These are phyloP conservation scores for Girardinus metallicus DNA, from an alignment of 2,797 vertebrate species.

Conservation along the genomic window DNA sequence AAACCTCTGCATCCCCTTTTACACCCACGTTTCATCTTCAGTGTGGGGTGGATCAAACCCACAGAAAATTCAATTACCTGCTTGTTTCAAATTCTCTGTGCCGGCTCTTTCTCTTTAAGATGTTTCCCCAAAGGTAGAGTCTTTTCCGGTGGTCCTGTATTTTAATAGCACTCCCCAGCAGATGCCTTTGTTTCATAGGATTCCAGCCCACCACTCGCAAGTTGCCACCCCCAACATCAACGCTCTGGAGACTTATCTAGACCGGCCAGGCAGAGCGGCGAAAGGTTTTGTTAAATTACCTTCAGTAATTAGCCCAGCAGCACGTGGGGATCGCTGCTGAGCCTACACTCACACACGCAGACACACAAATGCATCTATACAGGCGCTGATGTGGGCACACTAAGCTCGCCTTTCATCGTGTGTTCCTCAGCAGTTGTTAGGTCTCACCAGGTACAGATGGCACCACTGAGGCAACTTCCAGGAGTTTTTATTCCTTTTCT, in stretches of 20 bases:
- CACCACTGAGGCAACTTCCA: conserved; percentile 31
- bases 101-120: conserved; percentile 26
- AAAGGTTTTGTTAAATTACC: conserved; percentile 78
- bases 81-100: conserved; percentile 49
- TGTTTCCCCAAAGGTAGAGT: conserved; percentile 52
- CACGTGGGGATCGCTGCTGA: conserved; percentile 32
- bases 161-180: conserved; percentile 63
- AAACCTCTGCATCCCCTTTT: not conserved
- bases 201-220: not conserved
- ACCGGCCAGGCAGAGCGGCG: conserved; percentile 74
- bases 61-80: conserved; percentile 70
- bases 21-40: conserved; percentile 32
- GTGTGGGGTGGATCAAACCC: conserved; percentile 25
- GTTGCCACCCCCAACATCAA: conserved; percentile 13
- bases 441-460: conserved; percentile 44
- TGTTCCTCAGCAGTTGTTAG: conserved; percentile 37
- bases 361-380: conserved; percentile 16
- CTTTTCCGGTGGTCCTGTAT: conserved; percentile 36
- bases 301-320: conserved; percentile 74
- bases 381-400: conserved; percentile 14
- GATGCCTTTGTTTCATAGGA: conserved; percentile 59
- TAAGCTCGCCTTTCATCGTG: conserved; percentile 53
- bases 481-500: conserved; percentile 28
- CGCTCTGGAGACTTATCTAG: conserved; percentile 75
- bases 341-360: conserved; percentile 39